Base-by-base conservation (phyloP, 2,797 vertebrate genomes). In the Danio aesculapii region DNA sequence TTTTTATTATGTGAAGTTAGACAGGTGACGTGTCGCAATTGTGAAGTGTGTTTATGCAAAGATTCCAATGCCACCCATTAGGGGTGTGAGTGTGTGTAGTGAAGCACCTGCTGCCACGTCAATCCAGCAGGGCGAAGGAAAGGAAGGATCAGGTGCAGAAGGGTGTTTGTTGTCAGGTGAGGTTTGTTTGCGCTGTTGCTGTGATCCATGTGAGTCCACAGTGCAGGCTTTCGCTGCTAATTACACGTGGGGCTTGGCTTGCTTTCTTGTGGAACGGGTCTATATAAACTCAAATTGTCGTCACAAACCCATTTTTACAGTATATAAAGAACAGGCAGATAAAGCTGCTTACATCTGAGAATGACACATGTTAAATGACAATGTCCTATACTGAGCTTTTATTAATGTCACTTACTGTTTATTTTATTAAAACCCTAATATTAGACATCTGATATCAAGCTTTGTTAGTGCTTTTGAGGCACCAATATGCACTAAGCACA, bases 151-250 rank as follows among this genome's bases (percentile, higher is more conserved):
- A 55, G 3, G 84, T 83, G 53, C 69, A 89, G 87, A 81, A 89
- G 84, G 69, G 55, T 78, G 72, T 50, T 77, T 75, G 68, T 81
- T 85, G 86, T 86, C 84, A 90, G 91, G 91, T 88, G 91, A 87
- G 90, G 87, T 85, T 81, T 92, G 90, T 92, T 92, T 92, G 86
- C 90, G 89, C 76, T 6, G 82, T 11, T 61, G 39, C 84, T 68
- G 78, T 61, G 55, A 74, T 75, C 52, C 63, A 84, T 17, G 17
- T 84, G 90, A 88, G 81, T 74, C 79, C 77, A 85, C 86, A 76
- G 80, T 80, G 62, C 63, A 64, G 43, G 17, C 13, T 77, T 71
- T 53, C 14, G 21, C 50, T 74, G 46, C 30, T 41, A 64, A 80
- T 58, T 64, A 41, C 17, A 41, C 43, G 17, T n/a, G 7, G 19